Conservation (phyloP, 2,888 invertebrate species). For the Invenusta paracnida region DNA sequence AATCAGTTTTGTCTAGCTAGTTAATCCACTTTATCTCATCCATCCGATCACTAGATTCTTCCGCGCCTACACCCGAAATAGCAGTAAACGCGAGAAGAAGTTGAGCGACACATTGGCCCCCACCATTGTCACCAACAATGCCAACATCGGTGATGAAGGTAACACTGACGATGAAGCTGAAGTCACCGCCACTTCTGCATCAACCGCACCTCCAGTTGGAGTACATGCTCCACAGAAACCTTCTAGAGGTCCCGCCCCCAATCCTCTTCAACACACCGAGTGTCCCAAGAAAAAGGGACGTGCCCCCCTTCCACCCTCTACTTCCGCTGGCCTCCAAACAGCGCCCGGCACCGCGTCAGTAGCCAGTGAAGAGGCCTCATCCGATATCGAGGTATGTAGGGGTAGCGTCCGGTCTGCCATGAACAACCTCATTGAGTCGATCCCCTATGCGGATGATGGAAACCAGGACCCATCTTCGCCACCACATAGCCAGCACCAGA, state of each 20-base stretch:
- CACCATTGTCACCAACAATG: too few relatives aligned
- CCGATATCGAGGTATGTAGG: background rate
- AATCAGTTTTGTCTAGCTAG: too few relatives aligned
- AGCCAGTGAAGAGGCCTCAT: background rate
- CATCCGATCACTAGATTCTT: too few relatives aligned
- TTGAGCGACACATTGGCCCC: background rate
- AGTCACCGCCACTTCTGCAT: too few relatives aligned
- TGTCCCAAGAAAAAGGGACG: background rate
- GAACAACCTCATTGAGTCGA: background rate
- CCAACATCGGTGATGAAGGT: too few relatives aligned
- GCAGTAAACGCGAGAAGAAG: constrained; percentile 19
- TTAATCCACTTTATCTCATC: too few relatives aligned
- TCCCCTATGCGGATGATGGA: constrained; percentile 3
- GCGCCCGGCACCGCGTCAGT: background rate
- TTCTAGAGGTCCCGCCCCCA: background rate
- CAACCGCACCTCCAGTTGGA: too few relatives aligned
- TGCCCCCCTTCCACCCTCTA: background rate
- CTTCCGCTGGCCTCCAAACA: too few relatives aligned
- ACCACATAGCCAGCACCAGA: background rate
- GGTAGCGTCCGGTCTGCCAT: background rate
- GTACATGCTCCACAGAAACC: too few relatives aligned
- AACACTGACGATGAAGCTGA: too few relatives aligned
- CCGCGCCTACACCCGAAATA: background rate
- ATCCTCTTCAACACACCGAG: background rate
- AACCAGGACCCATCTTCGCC: background rate